Evolutionary conservation across 2,888 invertebrate genomes (phyloP).

Genomic region (Eustalomyia histrio): DNA sequence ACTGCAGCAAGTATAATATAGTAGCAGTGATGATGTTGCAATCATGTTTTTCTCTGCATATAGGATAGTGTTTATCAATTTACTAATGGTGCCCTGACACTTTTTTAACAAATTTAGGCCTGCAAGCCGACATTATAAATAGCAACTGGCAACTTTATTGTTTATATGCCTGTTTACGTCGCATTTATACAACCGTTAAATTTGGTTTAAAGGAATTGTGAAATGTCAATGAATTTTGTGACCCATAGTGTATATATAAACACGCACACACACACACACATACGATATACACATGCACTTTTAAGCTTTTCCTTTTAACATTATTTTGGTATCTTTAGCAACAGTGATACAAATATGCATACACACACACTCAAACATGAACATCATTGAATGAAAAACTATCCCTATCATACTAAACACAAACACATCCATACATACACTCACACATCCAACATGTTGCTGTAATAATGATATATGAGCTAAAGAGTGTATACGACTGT

Average conservation of each 20-base stretch:
- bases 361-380: conserved; percentile 57
- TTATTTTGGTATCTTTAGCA: conserved; percentile 44
- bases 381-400: conserved; percentile 51
- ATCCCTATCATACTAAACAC: conserved; percentile 50
- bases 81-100: no score
- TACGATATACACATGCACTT: conserved; percentile 46
- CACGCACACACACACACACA: background rate
- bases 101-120: no score
- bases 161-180: no score
- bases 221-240: no score
- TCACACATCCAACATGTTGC: conserved; percentile 32
- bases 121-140: no score
- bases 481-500: conserved; percentile 50
- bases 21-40: no score
- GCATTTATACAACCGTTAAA: no score
- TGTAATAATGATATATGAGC: conserved; percentile 71
- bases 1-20: no score
- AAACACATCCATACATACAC: conserved; percentile 30
- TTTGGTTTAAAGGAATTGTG: no score
- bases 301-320: conserved; percentile 55
- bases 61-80: no score
- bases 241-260: background rate
- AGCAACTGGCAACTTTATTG: no score
- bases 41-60: no score
- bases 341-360: conserved; percentile 68